These are phyloP conservation scores for Encarsia formosa DNA, from an alignment of 2,888 invertebrate species.

Conservation along the genomic window DNA sequence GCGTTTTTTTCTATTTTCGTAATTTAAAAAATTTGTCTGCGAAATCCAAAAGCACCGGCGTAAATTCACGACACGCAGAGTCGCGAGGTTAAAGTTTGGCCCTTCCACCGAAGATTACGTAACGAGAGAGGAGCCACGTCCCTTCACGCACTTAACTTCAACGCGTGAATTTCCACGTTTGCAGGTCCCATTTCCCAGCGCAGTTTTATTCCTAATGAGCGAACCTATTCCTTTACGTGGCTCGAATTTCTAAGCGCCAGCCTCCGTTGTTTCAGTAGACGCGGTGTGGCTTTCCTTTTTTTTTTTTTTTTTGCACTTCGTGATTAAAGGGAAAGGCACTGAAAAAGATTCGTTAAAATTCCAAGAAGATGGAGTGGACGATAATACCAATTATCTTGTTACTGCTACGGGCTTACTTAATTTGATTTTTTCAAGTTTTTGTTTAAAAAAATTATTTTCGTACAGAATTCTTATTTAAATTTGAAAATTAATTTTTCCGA, in stretches of 20 bases:
- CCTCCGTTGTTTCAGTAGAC: no score
- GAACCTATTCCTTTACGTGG: slow-evolving; percentile 37
- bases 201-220: slow-evolving; percentile 37
- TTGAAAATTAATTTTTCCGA: no score
- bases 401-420: no score
- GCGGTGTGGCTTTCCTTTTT: no score
- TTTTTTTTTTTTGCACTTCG: no score
- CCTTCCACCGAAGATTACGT: not conserved
- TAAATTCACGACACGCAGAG: not conserved
- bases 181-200: not conserved
- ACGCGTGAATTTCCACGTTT: not conserved
- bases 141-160: not conserved
- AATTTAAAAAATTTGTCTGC: no score
- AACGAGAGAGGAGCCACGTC: not conserved
- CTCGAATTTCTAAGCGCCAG: slow-evolving; percentile 30
- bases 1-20: no score
- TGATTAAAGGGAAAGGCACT: slow-evolving; percentile 13
- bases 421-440: no score
- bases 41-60: not conserved
- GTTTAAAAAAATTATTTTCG: no score
- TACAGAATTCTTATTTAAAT: no score
- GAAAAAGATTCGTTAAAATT: not conserved
- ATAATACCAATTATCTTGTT: not conserved
- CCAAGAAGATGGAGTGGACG: not conserved
- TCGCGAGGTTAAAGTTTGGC: no score